Evolutionary conservation across 2,888 invertebrate genomes (phyloP).

Genomic region (Rhodophaea formosa): DNA sequence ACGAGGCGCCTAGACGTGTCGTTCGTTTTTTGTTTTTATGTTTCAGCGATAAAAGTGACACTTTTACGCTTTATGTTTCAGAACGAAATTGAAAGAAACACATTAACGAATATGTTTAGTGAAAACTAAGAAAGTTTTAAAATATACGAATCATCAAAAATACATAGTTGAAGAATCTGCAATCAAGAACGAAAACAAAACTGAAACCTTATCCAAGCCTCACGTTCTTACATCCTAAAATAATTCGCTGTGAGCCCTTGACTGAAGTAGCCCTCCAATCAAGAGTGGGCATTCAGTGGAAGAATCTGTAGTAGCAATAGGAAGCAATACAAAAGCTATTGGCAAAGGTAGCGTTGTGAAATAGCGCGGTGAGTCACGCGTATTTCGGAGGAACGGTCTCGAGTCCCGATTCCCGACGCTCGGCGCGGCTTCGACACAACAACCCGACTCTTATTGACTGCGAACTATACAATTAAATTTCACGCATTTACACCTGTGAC

Average conservation of each 20-base stretch:
- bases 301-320: constrained; percentile 54
- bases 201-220: background rate
- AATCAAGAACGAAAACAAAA: background rate
- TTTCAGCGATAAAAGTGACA: background rate
- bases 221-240: background rate
- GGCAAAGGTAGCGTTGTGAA: constrained; percentile 76
- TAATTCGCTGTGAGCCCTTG: constrained; percentile 9
- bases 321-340: constrained; percentile 76
- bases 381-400: constrained; percentile 61
- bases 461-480: constrained; percentile 25
- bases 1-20: background rate
- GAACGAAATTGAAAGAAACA: background rate
- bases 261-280: constrained; percentile 33
- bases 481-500: background rate
- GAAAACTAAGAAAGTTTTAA: too few species aligned
- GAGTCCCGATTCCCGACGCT: constrained; percentile 26
- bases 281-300: constrained; percentile 30
- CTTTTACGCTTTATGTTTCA: background rate
- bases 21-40: constrained; percentile 1
- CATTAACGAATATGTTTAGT: too few species aligned
- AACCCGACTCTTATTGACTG: constrained; percentile 21
- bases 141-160: background rate
- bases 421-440: constrained; percentile 23
- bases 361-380: constrained; percentile 66
- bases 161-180: too few species aligned